Evolutionary conservation across 92 coral and sea anemone species (phyloP), one percentile per base, ranked within the genome.

Genomic region (Palythoa grandis): DNA sequence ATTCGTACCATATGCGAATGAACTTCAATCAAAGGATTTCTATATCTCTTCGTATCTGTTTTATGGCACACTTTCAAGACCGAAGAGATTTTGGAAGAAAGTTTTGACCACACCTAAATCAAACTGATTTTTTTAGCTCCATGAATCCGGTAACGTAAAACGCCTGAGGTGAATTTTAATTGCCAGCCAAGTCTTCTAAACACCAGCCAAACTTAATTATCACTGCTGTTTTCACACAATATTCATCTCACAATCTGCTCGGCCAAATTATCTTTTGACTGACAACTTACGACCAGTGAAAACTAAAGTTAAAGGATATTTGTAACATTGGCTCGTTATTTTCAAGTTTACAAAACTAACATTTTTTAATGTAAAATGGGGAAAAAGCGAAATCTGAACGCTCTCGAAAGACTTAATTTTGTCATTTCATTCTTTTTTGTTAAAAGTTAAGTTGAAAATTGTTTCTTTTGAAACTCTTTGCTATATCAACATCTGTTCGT

Each of bases 171-270:
- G 12, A 5, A 10, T 35, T 40, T 19, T 39, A 72, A 77, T 37
- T 35, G 52, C 35, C 35, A 29, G 35, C 35, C 35, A 29, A 15
- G 68, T 7, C 17, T 29, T 17, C 54, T 22, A 39, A 76, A 29
- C 35, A 29, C 35, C 63, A 76, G 20, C 40, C 82, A 23, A 37
- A 50, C 70, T 57, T 57, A 77, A 77, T 77, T 77, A 77, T 77
- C 82, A 56, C 82, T 77, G 70, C 65, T 50, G 50, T 8, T n/a
- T 37, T 77, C 52, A 35, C 50, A 22, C 13, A 54, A 12, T 11
- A 35, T 29, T 77, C 47, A 35, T 13, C 23, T 5, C 19, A 77
- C 69, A 77, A 39, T 20, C 82, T 57, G 82, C 52, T 77, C 17
- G 50, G 50, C 9, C 24, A 77, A 24, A 3, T 24, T 56, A 39